phyloP scores from a whole-genome alignment of 1,140 invertebrate species.

The Acyrthosiphon pisum region DNA sequence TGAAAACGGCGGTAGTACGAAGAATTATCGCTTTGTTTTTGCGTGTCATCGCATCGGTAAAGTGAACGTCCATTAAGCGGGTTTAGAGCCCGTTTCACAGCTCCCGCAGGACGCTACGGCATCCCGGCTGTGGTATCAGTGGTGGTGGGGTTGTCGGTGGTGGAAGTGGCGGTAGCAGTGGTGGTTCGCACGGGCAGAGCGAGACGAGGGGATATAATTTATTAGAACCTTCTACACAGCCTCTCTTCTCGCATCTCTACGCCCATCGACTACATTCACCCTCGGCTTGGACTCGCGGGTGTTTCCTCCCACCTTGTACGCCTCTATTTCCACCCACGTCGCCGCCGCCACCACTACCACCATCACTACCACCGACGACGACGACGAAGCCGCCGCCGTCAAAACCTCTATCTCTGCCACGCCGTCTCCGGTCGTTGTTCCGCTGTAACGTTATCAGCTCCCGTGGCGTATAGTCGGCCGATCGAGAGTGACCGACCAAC shows the following conservation, averaged over 20 bases:
- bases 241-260: not conserved
- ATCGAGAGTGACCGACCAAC: not conserved
- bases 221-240: slow-evolving; percentile 39
- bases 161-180: not conserved
- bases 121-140: not conserved
- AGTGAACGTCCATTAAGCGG: slow-evolving; percentile 57
- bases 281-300: not conserved
- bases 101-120: slow-evolving; percentile 36
- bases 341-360: not conserved
- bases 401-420: not conserved
- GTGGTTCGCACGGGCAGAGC: not conserved
- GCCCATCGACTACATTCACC: not conserved
- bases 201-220: slow-evolving; percentile 45
- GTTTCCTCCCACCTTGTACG: not conserved
- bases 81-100: slow-evolving; percentile 54
- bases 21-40: slow-evolving; percentile 57
- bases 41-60: slow-evolving; percentile 56
- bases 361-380: not conserved
- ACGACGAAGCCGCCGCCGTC: not conserved
- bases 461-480: not conserved
- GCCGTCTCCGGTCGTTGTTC: not conserved
- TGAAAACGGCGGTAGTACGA: not conserved
- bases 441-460: not conserved
- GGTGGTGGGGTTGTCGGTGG: not conserved
- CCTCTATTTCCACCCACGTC: not conserved